Base-by-base conservation (phyloP, 2,113 vertebrate genomes). In the Panurus biarmicus region DNA sequence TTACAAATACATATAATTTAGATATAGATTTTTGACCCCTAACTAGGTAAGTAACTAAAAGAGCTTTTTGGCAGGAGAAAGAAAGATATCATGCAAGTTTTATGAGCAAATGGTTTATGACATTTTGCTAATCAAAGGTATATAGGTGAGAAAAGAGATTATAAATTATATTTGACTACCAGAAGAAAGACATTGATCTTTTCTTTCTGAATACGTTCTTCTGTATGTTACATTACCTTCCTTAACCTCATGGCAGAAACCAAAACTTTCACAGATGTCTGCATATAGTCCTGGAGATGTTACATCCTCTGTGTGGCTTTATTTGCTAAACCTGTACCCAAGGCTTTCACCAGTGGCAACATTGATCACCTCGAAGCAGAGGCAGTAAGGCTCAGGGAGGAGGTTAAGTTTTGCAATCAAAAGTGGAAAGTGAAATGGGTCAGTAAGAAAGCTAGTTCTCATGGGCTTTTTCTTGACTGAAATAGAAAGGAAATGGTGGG, bases 401-500 rank as follows among this genome's bases (percentile, higher is more conserved):
- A 90, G 61, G 17, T 61, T 48, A 57, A 35, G 40, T 78, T 87
- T 67, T 87, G 70, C 71, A 93, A 85, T 71, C 65, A 57, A 15
- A 70, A 42, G 21, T 77, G 57, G 35, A 62, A 83, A 92, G n/a
- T 85, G 25, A 82, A 71, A 67, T 72, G 53, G 73, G 28, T 82
- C 53, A 91, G 48, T 87, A 64, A 72, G 45, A 89, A 78, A 65
- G 7, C 45, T n/a, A 51, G 9, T 62, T 91, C 84, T 91, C 81
- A 58, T 89, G 58, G 50, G 51, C 54, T 70, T 91, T 87, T 51
- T 70, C 50, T 82, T 82, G 40, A 38, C 77, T 85, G 54, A 70
- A 93, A 58, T 66, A 70, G 50, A 94, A 92, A 85, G 94, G 94
- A 96, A 91, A 85, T 71, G 33, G 91, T 94, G 86, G 66, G 91